Percentiles rank a stretch among this genome's conserved stretches.
Evolutionary conservation across 2,797 vertebrate species (phyloP).

Genomic region (Sebastes alutus): DNA sequence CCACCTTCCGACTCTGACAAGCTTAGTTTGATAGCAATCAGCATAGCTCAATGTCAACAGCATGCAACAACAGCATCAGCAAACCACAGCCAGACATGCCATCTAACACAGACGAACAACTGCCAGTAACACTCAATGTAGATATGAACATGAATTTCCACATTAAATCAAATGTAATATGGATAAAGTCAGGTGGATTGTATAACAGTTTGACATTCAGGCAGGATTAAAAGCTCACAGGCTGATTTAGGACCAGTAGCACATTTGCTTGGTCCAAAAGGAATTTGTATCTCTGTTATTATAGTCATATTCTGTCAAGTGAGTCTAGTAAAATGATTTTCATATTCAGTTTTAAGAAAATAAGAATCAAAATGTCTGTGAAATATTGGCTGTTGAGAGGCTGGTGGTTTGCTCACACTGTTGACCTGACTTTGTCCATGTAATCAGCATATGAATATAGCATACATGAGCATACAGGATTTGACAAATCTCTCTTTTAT

Average conservation of each 20-base stretch:
- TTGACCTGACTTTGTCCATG: conserved; percentile 71
- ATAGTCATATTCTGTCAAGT: background rate
- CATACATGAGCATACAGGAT: background rate
- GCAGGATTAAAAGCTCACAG: background rate
- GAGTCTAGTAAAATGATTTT: background rate
- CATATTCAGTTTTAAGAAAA: background rate
- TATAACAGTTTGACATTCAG: background rate
- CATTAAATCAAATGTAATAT: conserved; percentile 21
- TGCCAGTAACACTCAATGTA: conserved; percentile 43
- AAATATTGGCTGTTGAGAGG: conserved; percentile 41
- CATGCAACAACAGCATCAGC: conserved; percentile 73
- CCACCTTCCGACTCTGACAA: conserved; percentile 56
- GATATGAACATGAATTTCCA: conserved; percentile 20
- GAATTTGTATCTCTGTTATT: background rate
- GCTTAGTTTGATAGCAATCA: conserved; percentile 50
- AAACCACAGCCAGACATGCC: conserved; percentile 67
- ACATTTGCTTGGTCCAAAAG: background rate
- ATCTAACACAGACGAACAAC: conserved; percentile 51
- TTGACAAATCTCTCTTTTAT: conserved; percentile 1
- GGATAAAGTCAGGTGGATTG: conserved; percentile 65
- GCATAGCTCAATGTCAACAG: conserved; percentile 46
- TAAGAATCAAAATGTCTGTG: background rate
- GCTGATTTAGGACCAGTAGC: background rate
- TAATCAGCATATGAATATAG: conserved; percentile 19
- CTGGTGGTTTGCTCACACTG: conserved; percentile 51